Evolutionary conservation across 2,797 vertebrate genomes (phyloP).

Genomic region (Sphenodon punctatus): DNA sequence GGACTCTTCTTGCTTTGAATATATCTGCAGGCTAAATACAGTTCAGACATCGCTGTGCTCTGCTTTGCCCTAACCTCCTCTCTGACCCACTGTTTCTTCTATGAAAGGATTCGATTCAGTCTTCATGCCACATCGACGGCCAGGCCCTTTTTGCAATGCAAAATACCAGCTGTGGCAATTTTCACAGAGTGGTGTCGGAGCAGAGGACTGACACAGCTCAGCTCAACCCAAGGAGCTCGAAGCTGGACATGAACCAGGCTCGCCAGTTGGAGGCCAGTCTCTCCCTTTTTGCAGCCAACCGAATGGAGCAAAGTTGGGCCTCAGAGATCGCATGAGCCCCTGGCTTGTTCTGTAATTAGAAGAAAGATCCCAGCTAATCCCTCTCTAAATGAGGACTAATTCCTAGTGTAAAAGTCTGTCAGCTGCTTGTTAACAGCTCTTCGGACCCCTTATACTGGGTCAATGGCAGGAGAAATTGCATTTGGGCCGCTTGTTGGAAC

Average conservation of each 20-base stretch:
- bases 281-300: not conserved
- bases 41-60: not conserved
- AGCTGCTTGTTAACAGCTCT: constrained; percentile 79
- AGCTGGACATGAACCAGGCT: not conserved
- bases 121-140: not conserved
- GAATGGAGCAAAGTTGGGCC: not conserved
- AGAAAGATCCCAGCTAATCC: constrained; percentile 75
- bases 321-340: not conserved
- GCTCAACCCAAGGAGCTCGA: not conserved
- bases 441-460: constrained; percentile 24
- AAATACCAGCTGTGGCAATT: constrained; percentile 29
- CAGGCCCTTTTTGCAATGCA: not conserved
- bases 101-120: not conserved
- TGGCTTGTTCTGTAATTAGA: constrained; percentile 48
- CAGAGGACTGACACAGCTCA: not conserved
- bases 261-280: not conserved
- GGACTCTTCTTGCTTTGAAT: not conserved
- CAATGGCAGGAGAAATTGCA: constrained; percentile 7
- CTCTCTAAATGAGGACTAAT: constrained; percentile 73
- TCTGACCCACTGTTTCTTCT: constrained; percentile 9
- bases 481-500: constrained; percentile 59
- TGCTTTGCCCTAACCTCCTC: constrained; percentile 35
- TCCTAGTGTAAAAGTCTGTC: constrained; percentile 75
- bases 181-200: constrained; percentile 20
- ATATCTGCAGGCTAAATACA: accelerated